These are phyloP conservation scores for Cichlasoma orientale DNA, from an alignment of 2,797 vertebrate genomes.

Conservation along the genomic window DNA sequence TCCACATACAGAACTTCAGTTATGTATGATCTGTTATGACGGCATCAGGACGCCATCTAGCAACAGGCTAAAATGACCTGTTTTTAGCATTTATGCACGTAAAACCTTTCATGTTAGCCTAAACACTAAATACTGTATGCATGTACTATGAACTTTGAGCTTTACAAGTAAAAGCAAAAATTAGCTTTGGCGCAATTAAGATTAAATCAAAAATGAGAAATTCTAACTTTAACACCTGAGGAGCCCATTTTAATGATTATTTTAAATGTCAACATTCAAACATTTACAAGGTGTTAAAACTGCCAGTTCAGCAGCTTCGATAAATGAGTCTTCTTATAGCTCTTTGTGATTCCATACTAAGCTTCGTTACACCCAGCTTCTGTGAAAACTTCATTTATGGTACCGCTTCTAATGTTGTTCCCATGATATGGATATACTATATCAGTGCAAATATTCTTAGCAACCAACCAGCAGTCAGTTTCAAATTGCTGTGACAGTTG, in stretches of 20 bases:
- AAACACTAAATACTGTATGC: background rate
- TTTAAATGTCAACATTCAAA: background rate
- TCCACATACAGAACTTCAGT: background rate
- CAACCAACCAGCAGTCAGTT: slow-evolving; percentile 12
- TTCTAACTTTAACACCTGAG: background rate
- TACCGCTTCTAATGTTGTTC: background rate
- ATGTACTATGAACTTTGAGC: background rate
- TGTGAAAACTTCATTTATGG: background rate
- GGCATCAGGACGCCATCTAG: background rate
- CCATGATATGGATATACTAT: background rate
- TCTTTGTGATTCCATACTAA: background rate
- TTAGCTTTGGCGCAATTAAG: background rate
- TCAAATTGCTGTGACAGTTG: background rate
- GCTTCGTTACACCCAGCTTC: background rate
- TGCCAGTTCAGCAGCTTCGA: too few species aligned
- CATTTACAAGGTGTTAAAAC: too few species aligned
- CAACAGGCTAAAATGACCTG: background rate
- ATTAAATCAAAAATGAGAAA: background rate
- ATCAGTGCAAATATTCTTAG: slow-evolving; percentile 21
- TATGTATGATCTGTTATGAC: background rate
- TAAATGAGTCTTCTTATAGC: too few species aligned
- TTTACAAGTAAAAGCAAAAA: background rate
- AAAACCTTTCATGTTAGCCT: background rate
- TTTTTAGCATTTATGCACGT: background rate
- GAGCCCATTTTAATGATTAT: background rate